Percentiles rank a stretch among this genome's conserved stretches.
Evolutionary conservation across 2,113 vertebrate species (phyloP).

Genomic region (Hippocampus abdominalis): DNA sequence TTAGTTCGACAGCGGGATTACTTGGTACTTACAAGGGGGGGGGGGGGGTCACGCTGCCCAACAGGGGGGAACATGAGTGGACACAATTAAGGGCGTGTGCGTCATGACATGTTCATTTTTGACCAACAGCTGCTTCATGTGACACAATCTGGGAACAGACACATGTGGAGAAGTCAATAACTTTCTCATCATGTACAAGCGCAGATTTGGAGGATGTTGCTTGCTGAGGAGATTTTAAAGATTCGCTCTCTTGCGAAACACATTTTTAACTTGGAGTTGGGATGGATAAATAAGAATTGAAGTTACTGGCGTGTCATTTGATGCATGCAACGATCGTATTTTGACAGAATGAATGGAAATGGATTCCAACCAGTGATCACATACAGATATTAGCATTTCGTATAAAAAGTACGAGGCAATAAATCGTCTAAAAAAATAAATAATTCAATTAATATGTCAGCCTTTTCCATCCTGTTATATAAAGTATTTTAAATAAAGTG

Average conservation of each 20-base stretch:
- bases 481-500: too few species aligned
- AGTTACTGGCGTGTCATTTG: background rate
- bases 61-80: slow-evolving; percentile 15
- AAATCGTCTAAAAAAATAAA: too few species aligned
- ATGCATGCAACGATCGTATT: too few species aligned
- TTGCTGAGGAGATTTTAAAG: background rate
- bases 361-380: too few species aligned
- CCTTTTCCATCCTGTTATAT: too few species aligned
- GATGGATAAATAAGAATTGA: background rate
- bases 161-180: slow-evolving; percentile 3
- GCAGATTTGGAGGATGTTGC: slow-evolving; percentile 7
- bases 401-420: too few species aligned
- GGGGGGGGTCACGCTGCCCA: slow-evolving; percentile 10
- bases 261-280: background rate
- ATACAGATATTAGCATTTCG: too few species aligned
- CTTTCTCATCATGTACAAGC: background rate
- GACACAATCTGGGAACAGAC: slow-evolving; percentile 5
- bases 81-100: slow-evolving; percentile 15
- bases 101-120: slow-evolving; percentile 13
- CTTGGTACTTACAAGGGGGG: slow-evolving; percentile 52
- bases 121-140: background rate
- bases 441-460: too few species aligned
- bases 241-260: background rate
- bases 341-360: too few species aligned
- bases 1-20: slow-evolving; percentile 63